Evolutionary conservation across 2,888 invertebrate species (phyloP), one percentile per base, ranked within the genome.

Genomic region (Alitta virens): DNA sequence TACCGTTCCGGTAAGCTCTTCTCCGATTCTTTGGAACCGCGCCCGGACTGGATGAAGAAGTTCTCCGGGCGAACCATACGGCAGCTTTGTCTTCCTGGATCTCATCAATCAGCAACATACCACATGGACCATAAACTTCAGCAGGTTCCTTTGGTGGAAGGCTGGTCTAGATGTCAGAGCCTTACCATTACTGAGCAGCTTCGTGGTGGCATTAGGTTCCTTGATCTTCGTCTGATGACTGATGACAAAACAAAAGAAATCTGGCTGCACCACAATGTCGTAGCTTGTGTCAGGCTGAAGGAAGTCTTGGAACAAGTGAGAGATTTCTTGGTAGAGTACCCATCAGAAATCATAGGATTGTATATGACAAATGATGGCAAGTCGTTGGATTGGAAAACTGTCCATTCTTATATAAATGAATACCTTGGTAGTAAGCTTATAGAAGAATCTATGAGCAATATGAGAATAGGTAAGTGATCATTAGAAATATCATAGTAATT

Each of bases 151-250:
- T 24, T 64, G 40, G 50, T 42, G 0, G 58, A 58, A 21, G 66
- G 66, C 5, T 68, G 68, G 68, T 54, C 66, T 5, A 23, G 56
- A 18, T 68, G 68, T 55, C 68, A 68, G 63, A 42, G 50, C 14
- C 42, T 64, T 25, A 23, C 24, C 26, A 58, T 66, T n/a, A 51
- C 56, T 18, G 46, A 18, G 12, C 66, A 66, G 59, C 62, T 66
- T 18, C 27, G 21, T 9, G 66, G 66, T 9, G 68, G 68, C 1
- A 54, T 68, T 16, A 40, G 68, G 14, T 67, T 68, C 40, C 46
- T 68, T 2, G 68, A 68, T 51, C 56, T 68, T 1, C 43, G 66
- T n/a, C 21, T 68, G 2, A 64, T 67, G 65, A 56, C 43, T 16
- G 55, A 26, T 23, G 66, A 66, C 21, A 49, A 60, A 42, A 24